Conservation (phyloP, 2,113 vertebrate genomes). For the Corythornis madagascariensis region DNA sequence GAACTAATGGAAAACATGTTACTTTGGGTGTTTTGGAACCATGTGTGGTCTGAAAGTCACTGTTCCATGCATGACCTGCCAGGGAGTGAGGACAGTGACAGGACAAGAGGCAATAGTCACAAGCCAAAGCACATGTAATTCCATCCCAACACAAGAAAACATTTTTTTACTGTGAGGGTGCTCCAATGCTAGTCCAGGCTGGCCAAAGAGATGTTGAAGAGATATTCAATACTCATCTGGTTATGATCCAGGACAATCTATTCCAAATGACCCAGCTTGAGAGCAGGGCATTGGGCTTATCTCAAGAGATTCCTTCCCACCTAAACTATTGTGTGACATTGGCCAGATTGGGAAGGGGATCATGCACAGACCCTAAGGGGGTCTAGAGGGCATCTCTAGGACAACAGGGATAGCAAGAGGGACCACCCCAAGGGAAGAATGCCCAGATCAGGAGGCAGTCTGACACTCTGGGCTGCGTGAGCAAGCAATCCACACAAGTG, state of each 20-base stretch:
- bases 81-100: neutral
- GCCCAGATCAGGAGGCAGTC: neutral
- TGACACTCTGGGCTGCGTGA: neutral
- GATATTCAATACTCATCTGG: neutral
- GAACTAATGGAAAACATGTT: neutral
- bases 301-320: neutral
- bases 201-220: neutral
- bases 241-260: neutral
- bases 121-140: neutral
- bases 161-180: neutral
- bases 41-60: neutral
- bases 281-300: neutral
- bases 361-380: fast-evolving
- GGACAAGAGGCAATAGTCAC: neutral
- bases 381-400: neutral
- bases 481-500: neutral
- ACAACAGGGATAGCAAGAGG: neutral
- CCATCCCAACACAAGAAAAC: neutral
- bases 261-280: neutral
- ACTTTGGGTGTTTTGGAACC: neutral
- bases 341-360: fast-evolving
- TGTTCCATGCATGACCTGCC: neutral
- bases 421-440: neutral
- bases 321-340: neutral
- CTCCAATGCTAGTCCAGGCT: neutral